Base-by-base conservation (phyloP, 23 tunicate species). In the Corella eumyota region DNA sequence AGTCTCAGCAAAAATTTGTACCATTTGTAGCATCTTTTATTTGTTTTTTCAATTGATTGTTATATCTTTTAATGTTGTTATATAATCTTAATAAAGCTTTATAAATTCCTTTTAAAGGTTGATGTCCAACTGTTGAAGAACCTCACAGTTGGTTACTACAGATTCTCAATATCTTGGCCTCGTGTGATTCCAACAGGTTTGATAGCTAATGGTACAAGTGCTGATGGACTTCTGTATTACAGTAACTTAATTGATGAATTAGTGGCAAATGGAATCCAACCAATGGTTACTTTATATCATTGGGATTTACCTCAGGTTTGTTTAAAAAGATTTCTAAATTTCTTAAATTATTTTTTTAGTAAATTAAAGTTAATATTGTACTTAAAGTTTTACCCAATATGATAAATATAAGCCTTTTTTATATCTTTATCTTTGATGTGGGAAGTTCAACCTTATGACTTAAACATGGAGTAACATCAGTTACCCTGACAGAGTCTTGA, bases 291-390 rank as follows among this genome's bases (percentile, higher is more conserved):
- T 26, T 70, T 93, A 22, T 93, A 93, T 53, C 99, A 93, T 58
- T 93, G 99, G 99, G 99, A 93, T 62, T 66, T 93, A 4, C 99
- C 99, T 19, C 99, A 93, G 68, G 86, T 77, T 27, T 67, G 59
- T 60, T 27, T 31, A 20, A 60, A 0, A 28, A 22, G 15, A 26
- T 29, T 32, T 60, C 20, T n/a, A 53, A n/a, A 11, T 7, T 11
- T n/a, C 15, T 53, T 11, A 53, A 11, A 22, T 53, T 11, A 53
- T 23, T 7, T n/a, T 53, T 53, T 53, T 53, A 15, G 48, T 40
- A 15, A 40, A 11, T 9, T 9, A 40, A 40, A 40, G 11, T 11
- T 9, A 15, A 40, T 40, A 40, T 40, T 40, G 48, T n/a, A n/a
- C n/a, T n/a, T n/a, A n/a, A n/a, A n/a, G n/a, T n/a, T n/a, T n/a